Evolutionary conservation across 2,113 vertebrate species (phyloP), one percentile per base, ranked within the genome.

Genomic region (Callipepla californica): DNA sequence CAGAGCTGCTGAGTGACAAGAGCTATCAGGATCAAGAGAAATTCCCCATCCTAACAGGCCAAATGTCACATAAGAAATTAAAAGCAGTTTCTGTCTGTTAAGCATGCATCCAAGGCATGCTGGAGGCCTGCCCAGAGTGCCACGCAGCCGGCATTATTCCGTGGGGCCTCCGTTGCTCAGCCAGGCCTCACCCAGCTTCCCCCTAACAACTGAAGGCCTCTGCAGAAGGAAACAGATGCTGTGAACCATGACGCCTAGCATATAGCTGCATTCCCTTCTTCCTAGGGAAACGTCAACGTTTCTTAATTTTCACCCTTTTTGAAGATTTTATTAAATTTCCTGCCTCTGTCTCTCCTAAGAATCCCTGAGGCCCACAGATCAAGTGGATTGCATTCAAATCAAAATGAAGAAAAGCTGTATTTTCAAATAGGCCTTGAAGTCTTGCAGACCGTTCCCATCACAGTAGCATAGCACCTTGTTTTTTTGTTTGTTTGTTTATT

Each of bases 381-480:
- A 70, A 5, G 7, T 45, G 67, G 45, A 67, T 77, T 68, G 68
- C 9, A 36, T 87, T 84, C 8, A 21, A 57, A 88, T 78, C 34
- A 82, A 92, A 96, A 86, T 14, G 34, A 68, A 70, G 74, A 92
- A 78, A 95, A 68, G 28, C 80, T 85, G 30, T 50, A 22, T 77
- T 91, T 90, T 69, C 58, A 66, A n/a, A 13, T 5, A 86, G 65
- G 51, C 80, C 82, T 85, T 93, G 73, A 86, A 74, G 85, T 72
- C 48, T 20, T 26, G 40, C 73, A 69, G 79, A 81, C 21, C n/a
- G 45, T 80, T 91, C 89, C 50, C n/a, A 44, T 77, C 53, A 50
- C 12, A 61, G 84, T 11, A 48, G 66, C 5, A 36, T 13, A 22
- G 44, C 11, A 48, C 8, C 12, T 13, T 21, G 23, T 22, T 55